These are phyloP conservation scores for Pyrgilauda ruficollis DNA, from an alignment of 2,113 vertebrate species.

Conservation along the genomic window DNA sequence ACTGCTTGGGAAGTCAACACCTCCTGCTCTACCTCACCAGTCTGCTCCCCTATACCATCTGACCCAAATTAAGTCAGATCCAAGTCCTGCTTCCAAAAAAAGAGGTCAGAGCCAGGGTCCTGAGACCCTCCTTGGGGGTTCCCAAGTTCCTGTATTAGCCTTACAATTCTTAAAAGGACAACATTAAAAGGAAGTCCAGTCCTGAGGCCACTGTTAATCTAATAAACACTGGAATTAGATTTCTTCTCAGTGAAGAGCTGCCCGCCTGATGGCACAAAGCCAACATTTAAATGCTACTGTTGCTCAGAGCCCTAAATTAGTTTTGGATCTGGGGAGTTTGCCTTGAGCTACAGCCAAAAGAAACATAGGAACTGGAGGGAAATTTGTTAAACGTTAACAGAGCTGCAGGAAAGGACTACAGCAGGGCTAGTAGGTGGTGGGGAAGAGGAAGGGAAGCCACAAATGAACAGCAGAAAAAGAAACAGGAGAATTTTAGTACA, in stretches of 20 bases:
- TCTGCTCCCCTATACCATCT: not conserved
- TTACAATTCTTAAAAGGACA: constrained; percentile 50
- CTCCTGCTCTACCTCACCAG: not conserved
- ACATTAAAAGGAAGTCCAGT: constrained; percentile 61
- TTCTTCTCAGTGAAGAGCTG: constrained; percentile 62
- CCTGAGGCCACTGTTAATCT: constrained; percentile 62
- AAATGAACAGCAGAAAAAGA: not conserved
- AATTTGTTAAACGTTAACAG: constrained; percentile 70
- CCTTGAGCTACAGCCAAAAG: constrained; percentile 72
- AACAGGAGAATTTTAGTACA: not conserved
- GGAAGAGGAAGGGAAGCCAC: not conserved
- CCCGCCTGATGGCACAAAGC: constrained; percentile 56
- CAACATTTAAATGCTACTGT: constrained; percentile 73
- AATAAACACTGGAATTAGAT: constrained; percentile 69
- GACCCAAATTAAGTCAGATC: constrained; percentile 16
- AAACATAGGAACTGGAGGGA: constrained; percentile 67
- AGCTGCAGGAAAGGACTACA: constrained; percentile 50
- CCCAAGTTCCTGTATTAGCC: constrained; percentile 46
- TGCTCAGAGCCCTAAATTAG: constrained; percentile 71
- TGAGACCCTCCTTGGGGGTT: constrained; percentile 24
- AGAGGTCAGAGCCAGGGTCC: constrained; percentile 13
- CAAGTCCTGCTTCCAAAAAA: not conserved
- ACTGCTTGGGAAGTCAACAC: constrained; percentile 37
- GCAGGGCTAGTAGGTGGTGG: constrained; percentile 1
- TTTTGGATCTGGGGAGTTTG: constrained; percentile 72